Conservation (phyloP, 2,888 invertebrate species). For the Lymantria dispar region DNA sequence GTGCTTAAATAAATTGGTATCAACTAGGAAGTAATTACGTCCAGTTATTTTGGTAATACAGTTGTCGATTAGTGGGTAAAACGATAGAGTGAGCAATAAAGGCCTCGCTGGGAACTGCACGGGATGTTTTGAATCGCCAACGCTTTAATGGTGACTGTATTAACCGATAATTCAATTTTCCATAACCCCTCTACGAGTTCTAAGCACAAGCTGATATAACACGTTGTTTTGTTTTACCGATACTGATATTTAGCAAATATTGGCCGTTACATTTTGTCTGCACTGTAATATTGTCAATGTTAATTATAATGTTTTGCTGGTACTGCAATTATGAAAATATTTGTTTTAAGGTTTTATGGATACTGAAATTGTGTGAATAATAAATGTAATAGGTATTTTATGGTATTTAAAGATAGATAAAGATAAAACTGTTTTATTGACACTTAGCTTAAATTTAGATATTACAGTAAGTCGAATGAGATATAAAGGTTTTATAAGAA, state of each 20-base stretch:
- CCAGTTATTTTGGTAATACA: slow-evolving; percentile 75
- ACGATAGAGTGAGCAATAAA: slow-evolving; percentile 69
- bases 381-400: no score
- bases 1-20: slow-evolving; percentile 30
- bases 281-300: no score
- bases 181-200: slow-evolving; percentile 46
- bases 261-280: no score
- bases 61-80: slow-evolving; percentile 74
- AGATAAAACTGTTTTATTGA: no score
- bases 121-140: slow-evolving; percentile 80
- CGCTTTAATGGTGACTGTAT: slow-evolving; percentile 72
- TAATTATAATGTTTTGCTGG: no score
- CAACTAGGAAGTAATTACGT: slow-evolving; percentile 39
- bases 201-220: slow-evolving; percentile 50
- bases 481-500: no score
- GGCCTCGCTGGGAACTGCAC: slow-evolving; percentile 61
- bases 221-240: not conserved
- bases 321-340: no score
- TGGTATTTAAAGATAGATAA: no score
- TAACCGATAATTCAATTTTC: slow-evolving; percentile 75
- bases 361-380: no score
- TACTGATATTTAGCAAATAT: not conserved
- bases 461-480: no score
- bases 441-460: no score
- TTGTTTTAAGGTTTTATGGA: no score